Base-by-base conservation (phyloP, 2,888 invertebrate species). In the Pocota personata region DNA sequence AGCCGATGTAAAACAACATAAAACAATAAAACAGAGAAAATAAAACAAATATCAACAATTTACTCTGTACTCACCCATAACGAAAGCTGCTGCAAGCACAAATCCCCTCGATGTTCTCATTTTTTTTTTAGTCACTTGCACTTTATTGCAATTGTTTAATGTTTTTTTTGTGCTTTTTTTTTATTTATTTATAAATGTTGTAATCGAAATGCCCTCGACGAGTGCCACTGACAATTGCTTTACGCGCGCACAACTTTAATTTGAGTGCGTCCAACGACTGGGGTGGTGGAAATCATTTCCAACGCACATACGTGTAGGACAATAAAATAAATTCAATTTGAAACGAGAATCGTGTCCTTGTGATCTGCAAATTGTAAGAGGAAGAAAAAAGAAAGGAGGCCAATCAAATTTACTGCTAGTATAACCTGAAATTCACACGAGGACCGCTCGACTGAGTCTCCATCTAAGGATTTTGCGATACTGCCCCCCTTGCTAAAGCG, bases 251-350 rank as follows among this genome's bases (percentile, higher is more conserved):
- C 62, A 57, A 64, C 71, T 64, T 76, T 58, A 64, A 79, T 75
- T 67, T 58, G 58, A 58, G 58, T 16, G 62, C 52, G 62, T 35
- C 43, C 40, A 32, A 27, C 52, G 21, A 27, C 50, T 19, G 6
- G 8, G 14, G 43, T 35, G 14, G 43, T 35, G 37, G n/a, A 52
- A 66, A 79, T 75, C 69, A 79, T 75, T 69, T 64, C 37, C 1
- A 27, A 57, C 43, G 60, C 78, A 50, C 73, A 66, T 60, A 67
- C 77, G 60, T 71, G 84, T 43, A 58, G 46, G 64, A 55, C 75
- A 79, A 80, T 75, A 79, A 84, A 79, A 75, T 27, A 84, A 84
- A 84, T 84, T 84, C 84, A 84, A 84, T 84, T 84, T 80, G 46
- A 80, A 76, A 79, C 64, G 75, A 71, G 75, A 80, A 84, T 84